Percentiles rank a stretch among this genome's conserved stretches.
phyloP scores from a whole-genome alignment of 2,888 invertebrate species.

The Synanthedon myopaeformis region DNA sequence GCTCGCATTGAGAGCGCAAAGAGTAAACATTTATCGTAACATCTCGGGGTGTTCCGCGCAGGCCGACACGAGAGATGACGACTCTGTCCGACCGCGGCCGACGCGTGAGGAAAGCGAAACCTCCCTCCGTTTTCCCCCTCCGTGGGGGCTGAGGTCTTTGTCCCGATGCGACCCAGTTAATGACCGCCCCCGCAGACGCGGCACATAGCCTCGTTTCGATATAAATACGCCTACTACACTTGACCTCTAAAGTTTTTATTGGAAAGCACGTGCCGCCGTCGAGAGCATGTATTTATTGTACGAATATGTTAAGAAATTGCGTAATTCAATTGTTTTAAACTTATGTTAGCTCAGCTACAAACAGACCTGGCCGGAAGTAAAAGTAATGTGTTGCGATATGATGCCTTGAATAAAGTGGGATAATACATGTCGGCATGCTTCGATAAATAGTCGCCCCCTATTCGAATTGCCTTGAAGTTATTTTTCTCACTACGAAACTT shows the following conservation, averaged over 20 bases:
- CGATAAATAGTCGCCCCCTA: background rate
- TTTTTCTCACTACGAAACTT: conserved; percentile 5
- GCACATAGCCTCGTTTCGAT: conserved; percentile 61
- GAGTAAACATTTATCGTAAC: conserved; percentile 45
- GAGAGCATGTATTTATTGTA: conserved; percentile 41
- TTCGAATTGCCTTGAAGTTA: too few relatives aligned
- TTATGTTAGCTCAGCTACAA: background rate
- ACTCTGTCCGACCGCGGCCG: conserved; percentile 15
- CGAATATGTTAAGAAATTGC: conserved; percentile 33
- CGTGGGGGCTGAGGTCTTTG: conserved; percentile 52
- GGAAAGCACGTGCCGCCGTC: conserved; percentile 61
- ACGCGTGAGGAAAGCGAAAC: conserved; percentile 51
- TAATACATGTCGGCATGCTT: too few relatives aligned
- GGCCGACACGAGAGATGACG: conserved; percentile 31
- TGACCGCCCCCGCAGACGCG: conserved; percentile 64
- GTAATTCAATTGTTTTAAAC: conserved; percentile 8
- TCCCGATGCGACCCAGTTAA: conserved; percentile 68
- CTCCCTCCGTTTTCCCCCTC: conserved; percentile 40
- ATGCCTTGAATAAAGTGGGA: too few relatives aligned
- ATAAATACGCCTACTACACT: conserved; percentile 71
- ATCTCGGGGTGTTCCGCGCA: conserved; percentile 32
- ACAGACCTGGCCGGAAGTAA: background rate
- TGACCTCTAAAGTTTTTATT: conserved; percentile 71
- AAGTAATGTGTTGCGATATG: background rate
- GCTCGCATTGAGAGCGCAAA: conserved; percentile 31